Evolutionary conservation across 2,888 invertebrate species (phyloP).

Genomic region (Syritta pipiens): DNA sequence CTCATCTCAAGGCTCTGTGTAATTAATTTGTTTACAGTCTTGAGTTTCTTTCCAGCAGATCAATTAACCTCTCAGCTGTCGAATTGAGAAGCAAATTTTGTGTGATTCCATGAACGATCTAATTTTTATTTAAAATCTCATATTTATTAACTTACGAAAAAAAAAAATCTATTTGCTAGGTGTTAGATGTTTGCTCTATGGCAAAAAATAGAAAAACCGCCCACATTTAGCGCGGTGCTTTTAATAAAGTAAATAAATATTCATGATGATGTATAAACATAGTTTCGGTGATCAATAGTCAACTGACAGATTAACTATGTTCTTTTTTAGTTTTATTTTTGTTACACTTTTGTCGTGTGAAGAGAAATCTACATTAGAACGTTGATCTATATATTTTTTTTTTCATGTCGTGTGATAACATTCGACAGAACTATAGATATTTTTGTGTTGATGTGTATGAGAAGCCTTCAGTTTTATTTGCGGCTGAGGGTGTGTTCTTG

Average conservation of each 20-base stretch:
- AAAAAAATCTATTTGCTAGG: not conserved
- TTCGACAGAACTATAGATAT: too few species aligned
- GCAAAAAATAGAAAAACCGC: not conserved
- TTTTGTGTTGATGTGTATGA: too few species aligned
- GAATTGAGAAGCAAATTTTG: not conserved
- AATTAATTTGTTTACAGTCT: constrained; percentile 44
- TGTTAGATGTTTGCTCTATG: not conserved
- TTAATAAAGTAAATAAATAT: constrained; percentile 10
- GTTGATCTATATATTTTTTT: not conserved
- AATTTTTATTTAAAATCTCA: not conserved
- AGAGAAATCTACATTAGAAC: constrained; percentile 1
- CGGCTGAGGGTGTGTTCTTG: too few species aligned
- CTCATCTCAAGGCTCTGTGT: constrained; percentile 43
- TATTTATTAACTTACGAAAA: constrained; percentile 19
- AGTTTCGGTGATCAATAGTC: constrained; percentile 24
- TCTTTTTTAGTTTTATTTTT: constrained; percentile 22
- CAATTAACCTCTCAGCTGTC: constrained; percentile 4
- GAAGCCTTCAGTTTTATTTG: too few species aligned
- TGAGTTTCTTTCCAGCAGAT: constrained; percentile 12
- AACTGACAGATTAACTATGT: constrained; percentile 22
- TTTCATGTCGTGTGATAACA: not conserved
- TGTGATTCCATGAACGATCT: constrained; percentile 25
- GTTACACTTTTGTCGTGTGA: constrained; percentile 20
- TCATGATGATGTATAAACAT: not conserved
- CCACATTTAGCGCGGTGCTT: constrained; percentile 22